Conservation (phyloP, 2,888 invertebrate genomes). For the Callosobruchus maculatus region DNA sequence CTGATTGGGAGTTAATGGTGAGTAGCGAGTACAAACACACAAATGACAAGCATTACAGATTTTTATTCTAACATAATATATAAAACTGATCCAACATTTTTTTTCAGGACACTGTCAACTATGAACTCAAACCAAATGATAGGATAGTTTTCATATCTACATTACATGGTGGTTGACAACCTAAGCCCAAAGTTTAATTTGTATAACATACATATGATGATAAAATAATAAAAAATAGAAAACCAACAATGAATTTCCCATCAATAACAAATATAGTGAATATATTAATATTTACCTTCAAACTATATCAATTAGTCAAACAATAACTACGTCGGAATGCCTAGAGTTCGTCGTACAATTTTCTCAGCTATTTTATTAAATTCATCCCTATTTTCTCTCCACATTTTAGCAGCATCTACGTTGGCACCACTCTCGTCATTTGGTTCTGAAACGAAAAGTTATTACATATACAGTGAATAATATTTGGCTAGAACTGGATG, state of each 20-base stretch:
- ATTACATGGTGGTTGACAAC: constrained; percentile 66
- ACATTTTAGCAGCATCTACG: constrained; percentile 99
- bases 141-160: constrained; percentile 80
- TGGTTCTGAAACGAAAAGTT: constrained; percentile 67
- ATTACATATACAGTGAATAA: too few species aligned
- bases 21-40: constrained; percentile 28
- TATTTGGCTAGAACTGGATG: neutral
- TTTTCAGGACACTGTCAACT: constrained; percentile 65
- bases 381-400: constrained; percentile 91
- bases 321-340: constrained; percentile 55
- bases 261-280: neutral
- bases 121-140: constrained; percentile 66
- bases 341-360: constrained; percentile 87
- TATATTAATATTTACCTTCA: neutral
- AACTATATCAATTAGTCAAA: neutral
- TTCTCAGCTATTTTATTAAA: constrained; percentile 91
- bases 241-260: neutral
- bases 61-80: constrained; percentile 10
- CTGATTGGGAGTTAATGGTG: constrained; percentile 90
- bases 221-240: neutral
- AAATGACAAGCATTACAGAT: neutral
- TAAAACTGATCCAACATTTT: neutral
- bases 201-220: neutral
- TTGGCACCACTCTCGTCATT: constrained; percentile 99
- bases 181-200: neutral